Evolutionary conservation across 2,113 vertebrate genomes (phyloP), one percentile per base, ranked within the genome.

Genomic region (Australoheros scitulus): DNA sequence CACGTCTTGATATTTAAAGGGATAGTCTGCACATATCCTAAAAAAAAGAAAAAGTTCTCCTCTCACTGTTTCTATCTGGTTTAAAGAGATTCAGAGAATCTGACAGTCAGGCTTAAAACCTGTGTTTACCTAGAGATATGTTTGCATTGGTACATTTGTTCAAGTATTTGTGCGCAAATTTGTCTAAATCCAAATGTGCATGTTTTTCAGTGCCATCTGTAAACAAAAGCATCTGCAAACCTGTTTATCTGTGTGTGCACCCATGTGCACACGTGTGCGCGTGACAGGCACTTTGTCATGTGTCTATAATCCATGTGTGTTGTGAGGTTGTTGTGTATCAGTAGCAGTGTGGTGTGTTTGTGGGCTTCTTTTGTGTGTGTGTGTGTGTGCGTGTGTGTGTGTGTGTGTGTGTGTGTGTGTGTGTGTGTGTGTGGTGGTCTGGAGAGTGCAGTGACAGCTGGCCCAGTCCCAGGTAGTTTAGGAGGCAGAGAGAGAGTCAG

Each of bases 141-240:
- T 91, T 88, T 89, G 91, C 88, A 1, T 76, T 68, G 50, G 87
- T 89, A 86, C 91, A 91, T 93, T 94, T 94, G 92, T 88, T 90
- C 88, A 92, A 90, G 92, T 88, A 87, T 92, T 94, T 93, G 92
- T 84, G 87, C 26, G 85, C 91, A 94, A 93, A 95, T 94, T 90
- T 93, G 91, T 77, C 83, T 85, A 90, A 92, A 94, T 94, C 93
- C 90, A 91, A 93, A 94, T 76, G 89, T 93, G 92, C 91, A 89
- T 94, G 94, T 94, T 93, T 85, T 72, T 65, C 38, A 34, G 83
- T 88, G 91, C 91, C 91, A 43, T 89, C 87, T 72, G 93, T 92
- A 93, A 94, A 95, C 93, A 94, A 87, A 89, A 92, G 92, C 94
- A 94, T 94, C 93, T 94, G 93, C 92, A 91, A 74, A 90, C 92